Percentiles rank a stretch among this genome's conserved stretches.
Evolutionary conservation across 2,888 invertebrate species (phyloP).

Genomic region (Drosophila gaucha): DNA sequence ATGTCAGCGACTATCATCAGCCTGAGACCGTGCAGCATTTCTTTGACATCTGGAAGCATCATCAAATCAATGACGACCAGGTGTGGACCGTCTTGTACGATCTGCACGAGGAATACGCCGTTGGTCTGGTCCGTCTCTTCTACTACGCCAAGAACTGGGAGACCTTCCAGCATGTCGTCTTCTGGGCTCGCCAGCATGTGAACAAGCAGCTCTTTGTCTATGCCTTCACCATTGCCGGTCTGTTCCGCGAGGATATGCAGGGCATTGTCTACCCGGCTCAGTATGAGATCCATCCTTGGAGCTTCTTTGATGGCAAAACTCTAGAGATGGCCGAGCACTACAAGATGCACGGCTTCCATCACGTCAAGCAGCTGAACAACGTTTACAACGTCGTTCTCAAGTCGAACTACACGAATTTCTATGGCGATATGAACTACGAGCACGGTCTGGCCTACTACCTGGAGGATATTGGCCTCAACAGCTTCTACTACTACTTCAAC

Average conservation of each 20-base stretch:
- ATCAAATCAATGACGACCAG: conserved; percentile 82
- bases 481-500: conserved; percentile 89
- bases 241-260: conserved; percentile 87
- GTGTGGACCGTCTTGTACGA: conserved; percentile 77
- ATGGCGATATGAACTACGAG: conserved; percentile 87
- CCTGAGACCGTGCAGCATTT: conserved; percentile 87
- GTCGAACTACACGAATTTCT: conserved; percentile 89
- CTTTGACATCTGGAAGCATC: conserved; percentile 86
- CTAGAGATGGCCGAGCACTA: conserved; percentile 85
- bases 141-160: conserved; percentile 90
- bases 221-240: conserved; percentile 86
- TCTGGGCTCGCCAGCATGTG: conserved; percentile 88
- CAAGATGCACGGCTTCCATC: conserved; percentile 87
- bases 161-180: conserved; percentile 90
- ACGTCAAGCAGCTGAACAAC: conserved; percentile 84
- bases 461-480: conserved; percentile 91
- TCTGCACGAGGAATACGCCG: conserved; percentile 85
- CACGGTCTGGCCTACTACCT: conserved; percentile 89
- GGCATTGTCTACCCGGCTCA: conserved; percentile 88
- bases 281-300: conserved; percentile 89
- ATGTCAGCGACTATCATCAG: conserved; percentile 87
- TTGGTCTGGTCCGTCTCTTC: conserved; percentile 88
- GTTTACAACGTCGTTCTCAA: conserved; percentile 87
- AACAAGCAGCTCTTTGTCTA: conserved; percentile 89
- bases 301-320: conserved; percentile 87